phyloP scores from a whole-genome alignment of 2,888 invertebrate genomes.

The Pseudococcus jackbeardsleyi region DNA sequence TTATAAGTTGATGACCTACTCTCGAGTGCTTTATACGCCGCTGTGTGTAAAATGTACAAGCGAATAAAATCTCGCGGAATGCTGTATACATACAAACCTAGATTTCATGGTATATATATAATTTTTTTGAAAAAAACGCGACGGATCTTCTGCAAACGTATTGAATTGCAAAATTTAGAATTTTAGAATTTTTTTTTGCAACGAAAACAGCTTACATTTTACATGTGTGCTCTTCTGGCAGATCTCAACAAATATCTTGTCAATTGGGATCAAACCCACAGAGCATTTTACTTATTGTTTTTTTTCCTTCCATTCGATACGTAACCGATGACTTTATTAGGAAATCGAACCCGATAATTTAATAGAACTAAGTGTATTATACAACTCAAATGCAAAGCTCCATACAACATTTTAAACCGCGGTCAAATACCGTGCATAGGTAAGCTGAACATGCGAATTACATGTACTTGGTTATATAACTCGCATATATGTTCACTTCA shows the following conservation, averaged over 20 bases:
- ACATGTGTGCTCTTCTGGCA: too few relatives aligned
- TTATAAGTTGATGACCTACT: slow-evolving; percentile 65
- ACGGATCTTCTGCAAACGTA: slow-evolving; percentile 4
- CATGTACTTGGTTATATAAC: slow-evolving; percentile 32
- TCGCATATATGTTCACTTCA: slow-evolving; percentile 5
- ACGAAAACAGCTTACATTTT: too few relatives aligned
- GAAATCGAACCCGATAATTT: slow-evolving; percentile 24
- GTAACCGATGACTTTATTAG: slow-evolving; percentile 31
- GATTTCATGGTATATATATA: slow-evolving; percentile 53
- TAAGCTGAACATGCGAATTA: slow-evolving; percentile 20
- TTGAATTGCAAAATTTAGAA: background rate
- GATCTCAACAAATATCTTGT: background rate
- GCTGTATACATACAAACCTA: slow-evolving; percentile 63
- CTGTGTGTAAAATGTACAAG: slow-evolving; percentile 55
- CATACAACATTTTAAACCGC: background rate
- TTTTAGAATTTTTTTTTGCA: background rate
- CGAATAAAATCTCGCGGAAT: slow-evolving; percentile 63
- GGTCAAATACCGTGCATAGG: slow-evolving; percentile 31
- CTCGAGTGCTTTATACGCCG: slow-evolving; percentile 53
- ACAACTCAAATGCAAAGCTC: slow-evolving; percentile 19
- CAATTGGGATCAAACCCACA: background rate
- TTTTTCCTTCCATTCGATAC: background rate
- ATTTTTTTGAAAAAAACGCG: slow-evolving; percentile 19
- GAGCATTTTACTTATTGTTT: background rate
- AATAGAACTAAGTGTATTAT: slow-evolving; percentile 25